These are phyloP conservation scores for Procambarus clarkii DNA, from an alignment of 1,140 invertebrate species.

Conservation along the genomic window DNA sequence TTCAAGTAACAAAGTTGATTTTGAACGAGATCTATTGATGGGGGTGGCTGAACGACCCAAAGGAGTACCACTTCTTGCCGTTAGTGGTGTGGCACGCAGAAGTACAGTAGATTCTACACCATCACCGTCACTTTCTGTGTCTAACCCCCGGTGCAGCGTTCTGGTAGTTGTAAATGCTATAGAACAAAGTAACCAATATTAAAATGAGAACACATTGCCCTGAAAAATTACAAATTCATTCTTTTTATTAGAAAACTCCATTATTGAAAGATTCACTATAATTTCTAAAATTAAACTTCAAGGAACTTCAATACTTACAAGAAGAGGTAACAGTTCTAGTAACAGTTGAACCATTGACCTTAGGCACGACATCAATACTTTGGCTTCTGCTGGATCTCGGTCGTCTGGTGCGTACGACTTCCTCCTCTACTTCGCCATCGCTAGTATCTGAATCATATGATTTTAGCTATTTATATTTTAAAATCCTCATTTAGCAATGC, in stretches of 20 bases:
- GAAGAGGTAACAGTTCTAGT: slow-evolving; percentile 45
- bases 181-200: not conserved
- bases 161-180: slow-evolving; percentile 54
- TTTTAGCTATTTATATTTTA: not conserved
- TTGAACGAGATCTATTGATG: not conserved
- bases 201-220: not conserved
- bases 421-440: slow-evolving; percentile 36
- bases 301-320: slow-evolving; percentile 6
- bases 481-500: no score
- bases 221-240: not conserved
- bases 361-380: slow-evolving; percentile 47
- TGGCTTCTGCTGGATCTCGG: slow-evolving; percentile 47
- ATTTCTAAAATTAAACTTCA: not conserved
- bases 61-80: slow-evolving; percentile 42
- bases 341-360: slow-evolving; percentile 38
- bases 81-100: slow-evolving; percentile 44
- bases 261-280: not conserved
- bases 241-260: not conserved
- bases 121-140: slow-evolving; percentile 56
- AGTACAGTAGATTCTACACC: slow-evolving; percentile 47
- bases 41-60: slow-evolving; percentile 18
- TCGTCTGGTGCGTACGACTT: not conserved
- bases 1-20: slow-evolving; percentile 5
- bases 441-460: slow-evolving; percentile 45
- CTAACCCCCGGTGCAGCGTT: slow-evolving; percentile 47